Evolutionary conservation across 2,888 invertebrate species (phyloP).

Genomic region (Dorcus parallelipipedus): DNA sequence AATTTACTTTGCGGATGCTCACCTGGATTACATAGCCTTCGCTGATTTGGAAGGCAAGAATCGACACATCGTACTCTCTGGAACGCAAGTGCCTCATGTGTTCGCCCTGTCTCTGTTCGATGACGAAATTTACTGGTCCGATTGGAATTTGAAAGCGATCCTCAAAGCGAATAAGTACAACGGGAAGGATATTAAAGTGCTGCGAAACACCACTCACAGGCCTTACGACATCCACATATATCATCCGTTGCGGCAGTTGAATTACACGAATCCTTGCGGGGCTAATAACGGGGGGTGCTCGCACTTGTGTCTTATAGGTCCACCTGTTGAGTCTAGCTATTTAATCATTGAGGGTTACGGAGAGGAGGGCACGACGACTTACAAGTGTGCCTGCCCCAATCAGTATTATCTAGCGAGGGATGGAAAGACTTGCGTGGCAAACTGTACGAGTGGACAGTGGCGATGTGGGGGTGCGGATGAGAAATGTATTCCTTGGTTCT

Average conservation of each 20-base stretch:
- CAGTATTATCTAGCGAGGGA: constrained; percentile 82
- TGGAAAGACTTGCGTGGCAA: constrained; percentile 85
- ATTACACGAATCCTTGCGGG: constrained; percentile 87
- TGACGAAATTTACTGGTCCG: constrained; percentile 93
- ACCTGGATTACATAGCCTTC: constrained; percentile 94
- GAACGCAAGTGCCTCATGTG: constrained; percentile 86
- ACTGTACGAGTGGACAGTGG: constrained; percentile 90
- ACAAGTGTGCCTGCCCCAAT: constrained; percentile 92
- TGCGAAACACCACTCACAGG: constrained; percentile 90
- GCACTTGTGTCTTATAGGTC: constrained; percentile 89
- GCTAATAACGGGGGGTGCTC: constrained; percentile 93
- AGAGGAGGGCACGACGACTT: constrained; percentile 74
- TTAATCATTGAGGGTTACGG: constrained; percentile 74
- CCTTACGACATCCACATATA: constrained; percentile 93
- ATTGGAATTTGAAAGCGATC: constrained; percentile 96
- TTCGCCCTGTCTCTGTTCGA: constrained; percentile 94
- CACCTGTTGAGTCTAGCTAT: constrained; percentile 73
- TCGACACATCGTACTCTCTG: constrained; percentile 77
- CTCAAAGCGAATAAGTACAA: constrained; percentile 90
- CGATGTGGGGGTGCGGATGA: constrained; percentile 68
- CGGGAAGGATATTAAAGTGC: constrained; percentile 66
- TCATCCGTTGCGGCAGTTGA: constrained; percentile 82
- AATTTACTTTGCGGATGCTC: constrained; percentile 97
- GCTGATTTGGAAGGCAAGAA: constrained; percentile 90
- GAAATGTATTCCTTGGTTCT: constrained; percentile 74